Conservation (phyloP, 1,140 invertebrate species). For the Platyscapa corneri region DNA sequence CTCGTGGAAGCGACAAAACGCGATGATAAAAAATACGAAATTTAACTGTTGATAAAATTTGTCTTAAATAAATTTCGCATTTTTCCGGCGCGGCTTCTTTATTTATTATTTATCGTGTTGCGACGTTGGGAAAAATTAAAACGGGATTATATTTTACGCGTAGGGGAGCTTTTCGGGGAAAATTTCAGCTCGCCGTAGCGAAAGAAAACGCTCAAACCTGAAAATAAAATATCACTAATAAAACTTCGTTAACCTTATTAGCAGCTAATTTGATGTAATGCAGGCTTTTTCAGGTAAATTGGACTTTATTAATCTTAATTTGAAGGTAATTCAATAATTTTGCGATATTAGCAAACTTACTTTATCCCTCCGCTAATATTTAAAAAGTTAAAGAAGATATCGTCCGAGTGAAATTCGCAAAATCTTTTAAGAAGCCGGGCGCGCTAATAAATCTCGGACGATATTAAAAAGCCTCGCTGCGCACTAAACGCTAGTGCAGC, state of each 20-base stretch:
- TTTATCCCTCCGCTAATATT: not conserved
- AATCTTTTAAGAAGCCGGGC: not conserved
- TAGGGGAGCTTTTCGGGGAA: not conserved
- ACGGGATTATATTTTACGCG: not conserved
- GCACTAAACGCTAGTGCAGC: too few relatives aligned
- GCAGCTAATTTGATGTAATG: not conserved
- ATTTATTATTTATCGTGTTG: too few relatives aligned
- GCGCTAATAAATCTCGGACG: too few relatives aligned
- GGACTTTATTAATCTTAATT: not conserved
- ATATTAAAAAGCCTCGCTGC: too few relatives aligned
- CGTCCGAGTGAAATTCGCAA: not conserved
- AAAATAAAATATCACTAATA: conserved; percentile 1
- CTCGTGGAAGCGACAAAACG: not conserved
- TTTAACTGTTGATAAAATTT: not conserved
- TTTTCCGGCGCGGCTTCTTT: not conserved
- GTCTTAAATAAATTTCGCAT: not conserved
- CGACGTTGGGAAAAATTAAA: too few relatives aligned
- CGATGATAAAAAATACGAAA: not conserved
- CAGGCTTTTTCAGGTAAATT: not conserved
- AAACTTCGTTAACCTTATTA: not conserved
- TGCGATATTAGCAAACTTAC: not conserved
- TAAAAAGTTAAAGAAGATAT: not conserved
- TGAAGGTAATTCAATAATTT: not conserved
- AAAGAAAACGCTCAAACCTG: not conserved
- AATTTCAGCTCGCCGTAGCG: not conserved